A percentile compares a stretch with the other conserved stretches of the same genome.
Evolutionary conservation across 2,113 vertebrate genomes (phyloP).

Genomic region (Alectura lathami): DNA sequence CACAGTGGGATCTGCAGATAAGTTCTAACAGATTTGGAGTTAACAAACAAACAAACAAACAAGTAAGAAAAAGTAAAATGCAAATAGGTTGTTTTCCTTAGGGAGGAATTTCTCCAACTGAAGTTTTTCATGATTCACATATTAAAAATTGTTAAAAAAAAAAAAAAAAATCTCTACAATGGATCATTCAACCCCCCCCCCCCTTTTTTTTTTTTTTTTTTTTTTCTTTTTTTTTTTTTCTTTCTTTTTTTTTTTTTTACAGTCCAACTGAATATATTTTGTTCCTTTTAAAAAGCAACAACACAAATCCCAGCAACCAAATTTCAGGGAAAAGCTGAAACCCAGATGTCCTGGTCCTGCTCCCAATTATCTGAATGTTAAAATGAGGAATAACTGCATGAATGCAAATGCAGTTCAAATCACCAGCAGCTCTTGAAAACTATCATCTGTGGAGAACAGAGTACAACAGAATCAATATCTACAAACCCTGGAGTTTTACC

Average conservation of each 20-base stretch:
- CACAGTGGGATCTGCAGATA: background rate
- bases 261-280: background rate
- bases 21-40: background rate
- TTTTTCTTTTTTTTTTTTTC: no score
- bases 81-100: background rate
- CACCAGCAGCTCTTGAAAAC: background rate
- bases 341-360: slow-evolving; percentile 28
- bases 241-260: no score
- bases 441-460: background rate
- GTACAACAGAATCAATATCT: background rate
- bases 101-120: background rate
- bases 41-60: background rate
- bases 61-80: background rate
- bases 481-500: background rate
- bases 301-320: background rate
- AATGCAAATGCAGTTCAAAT: background rate
- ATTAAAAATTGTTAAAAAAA: background rate
- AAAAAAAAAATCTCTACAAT: background rate
- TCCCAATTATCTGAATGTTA: slow-evolving; percentile 2
- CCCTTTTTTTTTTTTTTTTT: no score
- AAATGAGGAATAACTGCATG: slow-evolving; percentile 7
- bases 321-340: slow-evolving; percentile 9
- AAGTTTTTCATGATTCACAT: background rate
- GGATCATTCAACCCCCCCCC: no score
- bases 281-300: background rate